These are phyloP conservation scores for Caenorhabditis brenneri DNA, from an alignment of 1,140 invertebrate genomes.

Conservation along the genomic window DNA sequence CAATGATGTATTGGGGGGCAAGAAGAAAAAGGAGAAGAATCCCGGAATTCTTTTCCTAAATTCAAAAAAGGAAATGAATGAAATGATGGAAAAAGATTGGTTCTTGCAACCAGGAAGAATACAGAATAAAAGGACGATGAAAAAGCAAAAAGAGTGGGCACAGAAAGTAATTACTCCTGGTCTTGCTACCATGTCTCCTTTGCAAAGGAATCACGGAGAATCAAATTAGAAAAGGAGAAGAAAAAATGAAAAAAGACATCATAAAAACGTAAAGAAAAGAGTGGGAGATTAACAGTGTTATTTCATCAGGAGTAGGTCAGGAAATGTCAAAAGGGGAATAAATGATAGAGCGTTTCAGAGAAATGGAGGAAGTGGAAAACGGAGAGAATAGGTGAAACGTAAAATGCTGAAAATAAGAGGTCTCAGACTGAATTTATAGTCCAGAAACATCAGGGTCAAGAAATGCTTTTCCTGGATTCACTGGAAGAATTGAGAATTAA, in stretches of 20 bases:
- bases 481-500: too few species aligned
- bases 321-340: not conserved
- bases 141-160: not conserved
- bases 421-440: too few species aligned
- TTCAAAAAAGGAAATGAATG: not conserved
- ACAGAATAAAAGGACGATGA: not conserved
- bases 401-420: too few species aligned
- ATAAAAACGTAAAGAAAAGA: not conserved
- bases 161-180: constrained; percentile 6
- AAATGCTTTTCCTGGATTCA: too few species aligned
- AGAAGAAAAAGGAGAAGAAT: not conserved
- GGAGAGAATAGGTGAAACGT: not conserved
- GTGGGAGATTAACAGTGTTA: not conserved
- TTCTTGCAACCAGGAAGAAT: constrained; percentile 24
- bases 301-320: not conserved
- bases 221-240: not conserved
- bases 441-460: too few species aligned
- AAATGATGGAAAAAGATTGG: not conserved
- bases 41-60: not conserved
- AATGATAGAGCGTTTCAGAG: too few species aligned
- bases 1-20: not conserved
- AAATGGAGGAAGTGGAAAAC: not conserved
- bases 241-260: not conserved
- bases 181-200: not conserved
- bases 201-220: not conserved